phyloP scores from a whole-genome alignment of 2,113 vertebrate genomes.

The Macrotus californicus region DNA sequence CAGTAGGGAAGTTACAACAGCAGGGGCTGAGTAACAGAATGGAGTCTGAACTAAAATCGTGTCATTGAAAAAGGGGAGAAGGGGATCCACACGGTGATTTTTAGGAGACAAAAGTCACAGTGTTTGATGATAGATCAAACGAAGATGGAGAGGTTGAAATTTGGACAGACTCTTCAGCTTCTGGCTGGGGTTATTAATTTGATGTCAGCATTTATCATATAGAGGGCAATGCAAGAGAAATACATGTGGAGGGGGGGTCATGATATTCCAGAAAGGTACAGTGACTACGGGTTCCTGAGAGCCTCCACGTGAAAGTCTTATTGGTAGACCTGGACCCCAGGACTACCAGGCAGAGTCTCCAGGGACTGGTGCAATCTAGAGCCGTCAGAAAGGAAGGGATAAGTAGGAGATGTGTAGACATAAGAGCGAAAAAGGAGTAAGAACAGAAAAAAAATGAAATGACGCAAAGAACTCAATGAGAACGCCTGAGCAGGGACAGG shows the following conservation, averaged over 20 bases:
- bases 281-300: neutral
- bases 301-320: neutral
- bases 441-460: neutral
- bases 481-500: neutral
- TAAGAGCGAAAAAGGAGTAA: neutral
- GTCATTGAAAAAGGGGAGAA: neutral
- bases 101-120: neutral
- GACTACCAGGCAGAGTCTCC: neutral
- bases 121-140: neutral
- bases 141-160: neutral
- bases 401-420: neutral
- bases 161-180: neutral
- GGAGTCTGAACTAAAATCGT: neutral
- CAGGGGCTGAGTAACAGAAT: neutral
- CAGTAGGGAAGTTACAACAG: neutral
- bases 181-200: neutral
- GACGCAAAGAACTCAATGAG: neutral
- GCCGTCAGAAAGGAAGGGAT: neutral
- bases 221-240: neutral
- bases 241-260: neutral
- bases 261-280: neutral
- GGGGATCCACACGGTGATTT: neutral
- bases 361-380: neutral
- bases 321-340: neutral
- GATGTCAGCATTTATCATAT: neutral